phyloP scores from a whole-genome alignment of 2,888 invertebrate species.

The Phaedon cochleariae region DNA sequence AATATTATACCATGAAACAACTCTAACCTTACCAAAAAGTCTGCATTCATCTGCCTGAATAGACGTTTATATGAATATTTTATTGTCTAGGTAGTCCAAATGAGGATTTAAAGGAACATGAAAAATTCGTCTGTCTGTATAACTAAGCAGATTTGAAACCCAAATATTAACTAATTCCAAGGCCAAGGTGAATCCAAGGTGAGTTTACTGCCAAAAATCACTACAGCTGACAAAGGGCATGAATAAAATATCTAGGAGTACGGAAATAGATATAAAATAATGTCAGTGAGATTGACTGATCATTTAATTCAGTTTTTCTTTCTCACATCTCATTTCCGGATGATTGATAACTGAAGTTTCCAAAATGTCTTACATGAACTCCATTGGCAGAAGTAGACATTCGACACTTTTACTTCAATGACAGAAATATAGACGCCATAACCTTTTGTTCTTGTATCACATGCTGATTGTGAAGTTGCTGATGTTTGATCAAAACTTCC shows the following conservation, averaged over 20 bases:
- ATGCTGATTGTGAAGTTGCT: too few relatives aligned
- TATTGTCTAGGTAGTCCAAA: neutral
- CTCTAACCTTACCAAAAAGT: neutral
- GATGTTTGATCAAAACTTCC: too few relatives aligned
- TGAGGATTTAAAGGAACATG: constrained; percentile 22
- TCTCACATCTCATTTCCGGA: too few relatives aligned
- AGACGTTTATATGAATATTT: neutral
- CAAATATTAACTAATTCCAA: constrained; percentile 40
- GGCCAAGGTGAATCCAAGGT: constrained; percentile 46
- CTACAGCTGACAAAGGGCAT: neutral
- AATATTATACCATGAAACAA: too few relatives aligned
- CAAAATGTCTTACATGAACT: too few relatives aligned
- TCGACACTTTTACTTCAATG: too few relatives aligned
- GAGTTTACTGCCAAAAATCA: constrained; percentile 22
- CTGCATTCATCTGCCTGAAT: neutral
- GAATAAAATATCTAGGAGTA: neutral
- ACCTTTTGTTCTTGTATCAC: too few relatives aligned
- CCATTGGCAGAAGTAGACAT: too few relatives aligned
- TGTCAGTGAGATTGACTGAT: too few relatives aligned
- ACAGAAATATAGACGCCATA: too few relatives aligned
- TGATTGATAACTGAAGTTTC: too few relatives aligned
- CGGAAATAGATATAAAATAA: neutral
- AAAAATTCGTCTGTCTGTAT: constrained; percentile 43
- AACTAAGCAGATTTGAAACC: constrained; percentile 40
- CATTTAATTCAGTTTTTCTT: too few relatives aligned